Base-by-base conservation (phyloP, 2,888 invertebrate genomes). In the Diploptera punctata region DNA sequence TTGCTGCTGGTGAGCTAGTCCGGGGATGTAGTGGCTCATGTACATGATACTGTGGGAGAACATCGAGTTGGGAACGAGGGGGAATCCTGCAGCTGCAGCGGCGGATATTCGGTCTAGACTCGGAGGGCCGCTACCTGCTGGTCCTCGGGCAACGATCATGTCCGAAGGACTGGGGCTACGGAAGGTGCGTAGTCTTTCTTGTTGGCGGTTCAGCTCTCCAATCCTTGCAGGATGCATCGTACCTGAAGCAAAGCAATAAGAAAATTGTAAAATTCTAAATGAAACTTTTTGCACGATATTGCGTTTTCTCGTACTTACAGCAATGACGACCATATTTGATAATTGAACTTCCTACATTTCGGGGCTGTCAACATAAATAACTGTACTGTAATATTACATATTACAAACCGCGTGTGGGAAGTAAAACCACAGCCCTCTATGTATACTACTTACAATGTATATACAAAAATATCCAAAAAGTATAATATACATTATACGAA, bases 11-110 rank as follows among this genome's bases (percentile, higher is more conserved):
- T 68, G 68, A 9, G 68, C 57, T 74, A 87, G 80, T n/a, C 84
- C 84, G 16, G 91, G 91, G 79, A 94, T 92, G 81, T 94, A 94
- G 81, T 94, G 94, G 79, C 93, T 93, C 94, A 95, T 94, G 81
- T 95, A 95, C 93, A 95, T 94, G 77, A 95, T 94, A 72, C 93
- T 93, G 78, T 94, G 94, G 68, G 93, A 91, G 81, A 94, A 94
- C 93, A 94, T 94, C 0, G 93, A 92, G 81, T 93, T 94, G 67
- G 94, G 93, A 47, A 94, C 92, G 84, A 95, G 87, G 1, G 94
- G 93, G 81, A 94, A 94, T 72, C 80, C 79, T 13, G 74, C 84
- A 78, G 81, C 85, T 78, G 81, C 85, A 9, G 74, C 84, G 52
- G 81, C 87, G 78, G 81, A 85, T 82, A 72, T 78, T 78, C 18